A percentile compares a stretch with the other conserved stretches of the same genome.
Evolutionary conservation across 2,113 vertebrate species (phyloP).

Genomic region (Xyliphius kryptos): DNA sequence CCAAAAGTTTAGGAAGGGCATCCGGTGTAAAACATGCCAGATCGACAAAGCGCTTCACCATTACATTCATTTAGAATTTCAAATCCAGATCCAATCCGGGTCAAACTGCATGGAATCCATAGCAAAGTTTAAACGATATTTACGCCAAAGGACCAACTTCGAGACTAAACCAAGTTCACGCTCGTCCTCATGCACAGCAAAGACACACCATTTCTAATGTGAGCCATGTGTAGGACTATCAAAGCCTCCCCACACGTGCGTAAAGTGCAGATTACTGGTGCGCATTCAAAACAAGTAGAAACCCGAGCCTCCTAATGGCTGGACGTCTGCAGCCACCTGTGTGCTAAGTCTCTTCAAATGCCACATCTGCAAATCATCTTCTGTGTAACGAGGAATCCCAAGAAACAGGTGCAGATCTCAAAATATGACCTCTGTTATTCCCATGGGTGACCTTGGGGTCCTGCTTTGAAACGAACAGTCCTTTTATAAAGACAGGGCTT

Average conservation of each 20-base stretch:
- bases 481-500: no score
- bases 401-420: conserved; percentile 56
- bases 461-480: no score
- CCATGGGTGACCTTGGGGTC: conserved; percentile 40
- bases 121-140: conserved; percentile 40
- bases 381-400: no score
- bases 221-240: conserved; percentile 46
- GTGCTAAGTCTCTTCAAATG: no score
- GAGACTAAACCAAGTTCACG: conserved; percentile 8
- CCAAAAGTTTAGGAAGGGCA: no score
- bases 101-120: no score
- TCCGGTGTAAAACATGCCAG: no score
- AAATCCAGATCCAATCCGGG: conserved; percentile 27
- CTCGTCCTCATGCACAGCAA: no score
- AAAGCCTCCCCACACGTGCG: conserved; percentile 24
- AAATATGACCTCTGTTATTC: conserved; percentile 30
- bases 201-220: conserved; percentile 29
- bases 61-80: conserved; percentile 35
- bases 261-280: no score
- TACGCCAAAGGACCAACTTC: conserved; percentile 26
- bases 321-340: not conserved
- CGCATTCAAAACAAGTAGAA: no score
- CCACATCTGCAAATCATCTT: no score
- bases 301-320: conserved; percentile 19
- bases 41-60: no score